Evolutionary conservation across 1,140 invertebrate species (phyloP), one percentile per base, ranked within the genome.

Genomic region (Aphelinus atriplicis): DNA sequence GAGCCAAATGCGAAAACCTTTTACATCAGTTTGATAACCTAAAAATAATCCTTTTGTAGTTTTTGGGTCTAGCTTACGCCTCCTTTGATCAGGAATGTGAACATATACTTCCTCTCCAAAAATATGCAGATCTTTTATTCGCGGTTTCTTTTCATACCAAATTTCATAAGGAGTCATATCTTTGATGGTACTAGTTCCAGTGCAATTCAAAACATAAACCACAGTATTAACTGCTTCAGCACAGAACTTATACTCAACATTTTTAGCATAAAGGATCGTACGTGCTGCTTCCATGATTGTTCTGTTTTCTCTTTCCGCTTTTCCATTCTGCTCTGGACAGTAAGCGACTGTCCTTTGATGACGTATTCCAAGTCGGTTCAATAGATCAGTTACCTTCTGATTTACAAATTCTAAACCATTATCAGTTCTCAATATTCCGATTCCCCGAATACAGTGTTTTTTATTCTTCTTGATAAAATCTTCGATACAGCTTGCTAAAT

Each of bases 141-240:
- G 74, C 5, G 81, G 79, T 75, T 77, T 80, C 9, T 77, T 79
- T 26, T 75, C 79, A 61, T 65, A 69, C 81, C 79, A 87, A 47
- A 77, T 9, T 78, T 86, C 82, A 67, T 77, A 80, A 42, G 87
- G 85, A 4, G 80, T 81, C 61, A 46, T 71, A 55, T 80, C 81
- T 7, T 76, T 77, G 60, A 78, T 65, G 69, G 80, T 81, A n/a
- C 85, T 81, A n/a, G 82, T 77, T 3, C 86, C 48, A 7, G 81
- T 84, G 58, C 84, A 55, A 70, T 85, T 78, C 7, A 70, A 9
- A 3, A 76, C 3, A 57, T 73, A 76, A 2, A 72, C 77, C 0
- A 83, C 84, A 4, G 84, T 88, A 60, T 80, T 78, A 0, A 87
- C 77, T 9, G 88, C 86, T 82, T 90, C 87, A 3, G 82, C 85